Percentiles rank a stretch among this genome's conserved stretches.
Evolutionary conservation across 2,113 vertebrate genomes (phyloP).

Genomic region (Eolophus roseicapilla): DNA sequence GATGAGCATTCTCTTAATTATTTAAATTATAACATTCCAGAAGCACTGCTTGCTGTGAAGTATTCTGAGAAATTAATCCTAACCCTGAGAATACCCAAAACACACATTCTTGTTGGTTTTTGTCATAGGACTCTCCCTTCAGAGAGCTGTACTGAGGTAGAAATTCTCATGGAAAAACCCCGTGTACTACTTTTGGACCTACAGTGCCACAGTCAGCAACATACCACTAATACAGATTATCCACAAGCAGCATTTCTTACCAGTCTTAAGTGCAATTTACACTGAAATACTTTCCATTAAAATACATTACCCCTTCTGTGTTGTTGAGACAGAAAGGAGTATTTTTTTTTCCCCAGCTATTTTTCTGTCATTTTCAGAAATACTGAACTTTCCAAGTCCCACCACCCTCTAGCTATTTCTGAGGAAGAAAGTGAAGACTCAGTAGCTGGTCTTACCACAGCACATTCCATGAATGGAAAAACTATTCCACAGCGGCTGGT

Average conservation of each 20-base stretch:
- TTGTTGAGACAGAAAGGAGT: neutral
- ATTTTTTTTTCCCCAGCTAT: neutral
- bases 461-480: neutral
- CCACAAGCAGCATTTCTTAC: neutral
- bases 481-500: neutral
- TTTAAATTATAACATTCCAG: neutral
- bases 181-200: fast-evolving
- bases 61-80: neutral
- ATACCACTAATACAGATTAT: neutral
- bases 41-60: neutral
- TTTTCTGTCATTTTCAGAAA: neutral
- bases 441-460: neutral
- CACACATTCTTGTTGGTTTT: neutral
- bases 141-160: neutral
- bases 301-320: neutral
- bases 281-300: neutral
- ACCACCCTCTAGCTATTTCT: neutral
- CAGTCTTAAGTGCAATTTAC: neutral
- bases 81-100: neutral
- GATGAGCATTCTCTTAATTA: neutral
- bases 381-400: neutral
- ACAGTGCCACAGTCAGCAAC: neutral
- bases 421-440: neutral
- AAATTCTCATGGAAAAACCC: neutral
- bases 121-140: neutral